Evolutionary conservation across 2,888 invertebrate genomes (phyloP), one percentile per base, ranked within the genome.

Genomic region (Gnatocerus cornutus): DNA sequence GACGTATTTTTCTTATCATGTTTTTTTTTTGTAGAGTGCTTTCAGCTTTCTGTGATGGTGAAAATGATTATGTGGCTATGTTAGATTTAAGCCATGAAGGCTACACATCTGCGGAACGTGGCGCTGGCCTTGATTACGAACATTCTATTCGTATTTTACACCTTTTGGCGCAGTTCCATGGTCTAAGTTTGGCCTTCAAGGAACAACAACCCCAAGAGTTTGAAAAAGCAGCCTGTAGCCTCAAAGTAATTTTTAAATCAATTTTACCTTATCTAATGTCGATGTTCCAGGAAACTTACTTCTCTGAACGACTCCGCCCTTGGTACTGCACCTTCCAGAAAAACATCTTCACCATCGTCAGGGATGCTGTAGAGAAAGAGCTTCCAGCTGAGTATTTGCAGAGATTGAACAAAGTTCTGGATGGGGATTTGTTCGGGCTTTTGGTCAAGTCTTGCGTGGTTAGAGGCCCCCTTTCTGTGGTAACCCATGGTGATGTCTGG

Each of bases 401-500:
- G 0, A 77, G 75, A 72, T 50, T 78, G 16, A 39, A 74, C n/a
- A 63, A 74, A 46, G 37, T 77, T 1, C 69, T 76, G 16, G 63
- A 69, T n/a, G 64, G 58, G n/a, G 77, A 78, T 70, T 74, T 73
- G 5, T 78, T 45, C 50, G 74, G 73, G 71, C 67, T 52, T 58
- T 29, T 73, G 5, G 73, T 75, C 27, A 64, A 77, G 52, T 46
- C 68, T 8, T 71, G 69, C 10, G 29, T 52, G 13, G 64, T 63
- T 4, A 55, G 46, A 3, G 71, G 71, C 10, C 59, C 52, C 55
- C 67, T 75, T 10, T 71, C 72, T 1, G 90, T 90, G 0, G 87
- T 93, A 27, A 89, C 88, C 0, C 92, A 93, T 68, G 93, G 93
- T 0, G 93, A 93, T 79, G 89, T 89, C 39, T 93, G 93, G 93